Evolutionary conservation across 2,888 invertebrate genomes (phyloP).

Genomic region (Andrena dorsata): DNA sequence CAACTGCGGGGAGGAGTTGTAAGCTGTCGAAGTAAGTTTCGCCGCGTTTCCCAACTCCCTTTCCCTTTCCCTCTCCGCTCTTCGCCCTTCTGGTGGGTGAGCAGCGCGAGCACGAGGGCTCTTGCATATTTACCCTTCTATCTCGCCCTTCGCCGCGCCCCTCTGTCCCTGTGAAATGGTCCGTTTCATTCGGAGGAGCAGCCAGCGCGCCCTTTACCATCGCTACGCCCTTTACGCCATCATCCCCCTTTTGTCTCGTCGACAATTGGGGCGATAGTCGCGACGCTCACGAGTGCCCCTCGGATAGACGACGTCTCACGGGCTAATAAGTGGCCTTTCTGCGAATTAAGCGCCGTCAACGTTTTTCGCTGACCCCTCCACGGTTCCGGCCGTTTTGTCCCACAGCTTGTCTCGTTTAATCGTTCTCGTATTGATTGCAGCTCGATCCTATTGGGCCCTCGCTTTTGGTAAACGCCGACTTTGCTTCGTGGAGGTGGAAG

Average conservation of each 20-base stretch:
- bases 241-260: slow-evolving; percentile 61
- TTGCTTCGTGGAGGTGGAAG: neutral
- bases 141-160: slow-evolving; percentile 54
- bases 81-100: no score
- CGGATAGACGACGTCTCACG: slow-evolving; percentile 51
- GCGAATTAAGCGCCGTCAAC: slow-evolving; percentile 69
- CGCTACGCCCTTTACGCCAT: slow-evolving; percentile 47
- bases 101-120: slow-evolving; percentile 33
- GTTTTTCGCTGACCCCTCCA: slow-evolving; percentile 26
- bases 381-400: neutral
- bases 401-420: slow-evolving; percentile 16
- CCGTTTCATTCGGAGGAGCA: slow-evolving; percentile 69
- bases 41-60: slow-evolving; percentile 36
- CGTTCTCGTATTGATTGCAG: slow-evolving; percentile 10
- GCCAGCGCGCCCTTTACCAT: slow-evolving; percentile 58
- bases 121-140: slow-evolving; percentile 74
- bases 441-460: neutral
- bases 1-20: slow-evolving; percentile 38
- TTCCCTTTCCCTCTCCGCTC: no score
- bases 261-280: slow-evolving; percentile 65
- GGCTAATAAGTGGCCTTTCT: slow-evolving; percentile 66
- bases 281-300: slow-evolving; percentile 57
- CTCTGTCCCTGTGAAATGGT: slow-evolving; percentile 68
- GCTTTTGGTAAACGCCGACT: neutral
- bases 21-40: slow-evolving; percentile 69